phyloP scores from a whole-genome alignment of 2,113 vertebrate genomes.

The Entelurus aequoreus region DNA sequence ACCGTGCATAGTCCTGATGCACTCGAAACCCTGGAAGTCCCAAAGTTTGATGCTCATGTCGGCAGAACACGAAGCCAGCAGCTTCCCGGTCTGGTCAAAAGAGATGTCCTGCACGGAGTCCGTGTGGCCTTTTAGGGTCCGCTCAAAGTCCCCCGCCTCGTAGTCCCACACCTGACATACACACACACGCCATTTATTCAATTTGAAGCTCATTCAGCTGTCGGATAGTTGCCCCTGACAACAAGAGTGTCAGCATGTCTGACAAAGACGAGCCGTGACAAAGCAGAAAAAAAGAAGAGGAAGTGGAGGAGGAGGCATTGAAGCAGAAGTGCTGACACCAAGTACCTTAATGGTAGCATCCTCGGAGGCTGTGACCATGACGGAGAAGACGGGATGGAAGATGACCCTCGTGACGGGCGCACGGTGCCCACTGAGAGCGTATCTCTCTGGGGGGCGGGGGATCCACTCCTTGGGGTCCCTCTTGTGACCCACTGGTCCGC shows the following conservation, averaged over 20 bases:
- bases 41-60: conserved; percentile 99
- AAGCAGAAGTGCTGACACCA: conserved; percentile 10
- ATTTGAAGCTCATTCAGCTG: background rate
- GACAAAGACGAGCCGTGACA: conserved; percentile 59
- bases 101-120: conserved; percentile 99
- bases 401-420: conserved; percentile 96
- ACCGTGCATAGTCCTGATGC: conserved; percentile 99
- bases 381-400: conserved; percentile 98
- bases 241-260: conserved; percentile 51
- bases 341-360: conserved; percentile 98
- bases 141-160: conserved; percentile 97
- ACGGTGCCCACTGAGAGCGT: conserved; percentile 92
- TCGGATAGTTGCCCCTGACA: conserved; percentile 35
- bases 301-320: conserved; percentile 1
- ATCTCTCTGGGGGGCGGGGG: conserved; percentile 96
- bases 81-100: conserved; percentile 95
- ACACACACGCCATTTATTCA: conserved; percentile 1
- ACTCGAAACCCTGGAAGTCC: conserved; percentile 99
- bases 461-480: conserved; percentile 99
- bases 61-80: conserved; percentile 97
- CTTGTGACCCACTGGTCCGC: conserved; percentile 91
- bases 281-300: conserved; percentile 56
- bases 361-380: conserved; percentile 99
- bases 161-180: conserved; percentile 93
- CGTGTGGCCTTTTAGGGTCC: conserved; percentile 97